Evolutionary conservation across 2,113 vertebrate species (phyloP), one percentile per base, ranked within the genome.

Genomic region (Chroicocephalus ridibundus): DNA sequence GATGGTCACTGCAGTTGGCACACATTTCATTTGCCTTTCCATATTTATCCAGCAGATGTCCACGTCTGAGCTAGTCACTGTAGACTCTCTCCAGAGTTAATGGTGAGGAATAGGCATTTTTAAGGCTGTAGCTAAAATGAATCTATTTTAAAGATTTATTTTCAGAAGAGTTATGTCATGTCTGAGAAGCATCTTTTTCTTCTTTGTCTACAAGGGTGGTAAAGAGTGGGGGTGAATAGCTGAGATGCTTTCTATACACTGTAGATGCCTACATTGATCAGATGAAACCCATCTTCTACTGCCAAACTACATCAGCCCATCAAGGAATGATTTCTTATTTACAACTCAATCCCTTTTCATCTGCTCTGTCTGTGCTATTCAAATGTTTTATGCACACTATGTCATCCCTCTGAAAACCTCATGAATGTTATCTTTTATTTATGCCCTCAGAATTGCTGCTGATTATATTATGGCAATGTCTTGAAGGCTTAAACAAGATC

Each of bases 391-490:
- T 92, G 89, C 86, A 70, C 93, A 51, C 84, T 89, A n/a, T 95
- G 87, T 91, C 87, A 96, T 91, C 78, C 34, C 38, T 95, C 93
- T 93, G 91, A 93, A 96, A 96, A 91, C 32, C 93, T 94, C 91
- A 95, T 94, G 93, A 95, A 95, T 94, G 87, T 96, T 93, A 95
- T 96, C 66, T 96, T 93, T 96, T 95, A 94, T 97, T 97, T 96
- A 95, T 96, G 60, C 54, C 71, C 60, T 77, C 84, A 83, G 96
- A 97, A 94, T 94, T 93, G 96, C 77, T 91, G 36, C 88, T 96
- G 94, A 96, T 96, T 94, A 92, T 88, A 94, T 96, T 97, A 95
- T 38, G 26, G 78, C 62, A 62, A 62, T 88, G 86, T 94, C 91
- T 91, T 80, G 54, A 95, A 91, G 81, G 54, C 54, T 95, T 85